Evolutionary conservation across 2,113 vertebrate genomes (phyloP).

Genomic region (Grammomys surdaster): DNA sequence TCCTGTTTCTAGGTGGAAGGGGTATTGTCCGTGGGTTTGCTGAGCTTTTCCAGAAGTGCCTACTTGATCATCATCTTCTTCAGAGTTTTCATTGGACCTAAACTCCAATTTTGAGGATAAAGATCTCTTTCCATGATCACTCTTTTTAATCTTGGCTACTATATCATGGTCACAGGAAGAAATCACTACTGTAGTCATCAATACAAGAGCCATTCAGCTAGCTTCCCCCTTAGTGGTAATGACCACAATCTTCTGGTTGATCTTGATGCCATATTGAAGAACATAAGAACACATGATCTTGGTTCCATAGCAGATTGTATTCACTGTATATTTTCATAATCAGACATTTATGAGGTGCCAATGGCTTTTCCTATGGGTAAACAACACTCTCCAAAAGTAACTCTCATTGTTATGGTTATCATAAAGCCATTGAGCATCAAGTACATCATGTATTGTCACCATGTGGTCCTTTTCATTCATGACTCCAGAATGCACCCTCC

Average conservation of each 20-base stretch:
- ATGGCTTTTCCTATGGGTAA: constrained; percentile 95
- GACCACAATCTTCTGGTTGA: constrained; percentile 97
- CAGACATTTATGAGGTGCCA: constrained; percentile 93
- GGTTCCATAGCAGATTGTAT: constrained; percentile 98
- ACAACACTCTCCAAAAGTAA: constrained; percentile 93
- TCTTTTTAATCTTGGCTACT: constrained; percentile 95
- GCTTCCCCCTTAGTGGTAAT: constrained; percentile 98
- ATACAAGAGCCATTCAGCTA: constrained; percentile 87
- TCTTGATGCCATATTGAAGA: constrained; percentile 95
- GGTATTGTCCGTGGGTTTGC: constrained; percentile 94
- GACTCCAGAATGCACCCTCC: constrained; percentile 95
- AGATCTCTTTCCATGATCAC: constrained; percentile 99
- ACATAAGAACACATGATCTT: constrained; percentile 98
- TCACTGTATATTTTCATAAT: constrained; percentile 98
- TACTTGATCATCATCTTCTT: constrained; percentile 98
- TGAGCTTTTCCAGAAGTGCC: constrained; percentile 95
- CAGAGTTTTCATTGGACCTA: constrained; percentile 97
- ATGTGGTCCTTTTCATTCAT: constrained; percentile 96
- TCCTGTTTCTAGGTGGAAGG: constrained; percentile 90
- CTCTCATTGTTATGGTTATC: constrained; percentile 97
- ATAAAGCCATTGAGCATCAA: constrained; percentile 98
- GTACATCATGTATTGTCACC: constrained; percentile 97
- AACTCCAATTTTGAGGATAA: constrained; percentile 96
- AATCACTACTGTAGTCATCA: constrained; percentile 98
- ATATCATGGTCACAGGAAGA: constrained; percentile 97